Evolutionary conservation across 2,888 invertebrate species (phyloP), one percentile per base, ranked within the genome.

Genomic region (Isotomurus palustris): DNA sequence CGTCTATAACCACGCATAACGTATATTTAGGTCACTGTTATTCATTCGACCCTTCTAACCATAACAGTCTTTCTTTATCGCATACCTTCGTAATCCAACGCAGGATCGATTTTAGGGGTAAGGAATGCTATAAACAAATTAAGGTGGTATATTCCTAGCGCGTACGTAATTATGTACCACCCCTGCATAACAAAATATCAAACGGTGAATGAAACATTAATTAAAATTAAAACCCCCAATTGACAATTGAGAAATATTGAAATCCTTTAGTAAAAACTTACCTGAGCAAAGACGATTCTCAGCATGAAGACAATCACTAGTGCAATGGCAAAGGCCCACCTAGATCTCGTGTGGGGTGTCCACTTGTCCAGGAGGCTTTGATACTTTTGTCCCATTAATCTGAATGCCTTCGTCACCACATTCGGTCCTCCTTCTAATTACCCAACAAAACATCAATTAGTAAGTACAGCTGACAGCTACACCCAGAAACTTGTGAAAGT

Each of bases 101-200:
- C 92, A 68, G 97, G 99, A 83, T 99, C 97, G 75, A 97, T 95
- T 83, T 96, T 97, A 74, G 99, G 99, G 73, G 99, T 95, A 71
- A 99, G 84, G 83, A 99, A 99, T 79, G 96, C 95, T 81, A 99
- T 95, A 80, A 99, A 96, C 77, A 99, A 82, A 81, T 99, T 99
- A 76, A 99, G 83, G 77, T 99, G 92, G 79, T 97, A 99, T 75
- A 99, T 99, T 72, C 97, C 97, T 77, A 99, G 81, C 28, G 95
- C 99, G 79, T 99, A 99, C 71, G 96, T 95, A 61, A 99, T 87
- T 73, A 99, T 99, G 77, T 99, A 99, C 95, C 97, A 99, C 71
- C 99, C 99, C 91, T 99, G 80, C 66, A 84, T 81, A 66, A 67
- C 59, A 52, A 63, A 58, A 53, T 58, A 60, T 53, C n/a, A n/a